phyloP scores from a whole-genome alignment of 2,888 invertebrate species.

The Anthrax anthrax region DNA sequence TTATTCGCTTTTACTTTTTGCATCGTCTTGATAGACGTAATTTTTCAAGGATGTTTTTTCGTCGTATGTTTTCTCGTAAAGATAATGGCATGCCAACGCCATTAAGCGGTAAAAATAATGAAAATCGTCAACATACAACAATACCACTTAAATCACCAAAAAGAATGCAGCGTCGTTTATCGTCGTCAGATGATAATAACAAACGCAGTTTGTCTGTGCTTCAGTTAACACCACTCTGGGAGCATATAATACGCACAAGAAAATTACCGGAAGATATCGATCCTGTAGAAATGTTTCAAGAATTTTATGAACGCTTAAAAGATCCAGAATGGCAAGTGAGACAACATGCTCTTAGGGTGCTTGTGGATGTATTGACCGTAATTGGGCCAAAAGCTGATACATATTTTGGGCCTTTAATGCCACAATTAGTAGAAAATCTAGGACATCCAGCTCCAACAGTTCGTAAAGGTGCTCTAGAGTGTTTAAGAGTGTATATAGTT shows the following conservation, averaged over 20 bases:
- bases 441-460: conserved; percentile 70
- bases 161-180: conserved; percentile 1
- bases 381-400: conserved; percentile 53
- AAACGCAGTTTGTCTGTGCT: conserved; percentile 17
- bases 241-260: conserved; percentile 59
- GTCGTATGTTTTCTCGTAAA: conserved; percentile 27
- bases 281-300: conserved; percentile 49
- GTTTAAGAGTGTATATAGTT: conserved; percentile 55
- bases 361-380: conserved; percentile 64
- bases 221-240: conserved; percentile 65
- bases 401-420: conserved; percentile 46
- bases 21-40: not conserved
- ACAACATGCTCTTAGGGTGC: conserved; percentile 64
- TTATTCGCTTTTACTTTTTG: not conserved
- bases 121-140: conserved; percentile 1
- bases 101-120: not conserved
- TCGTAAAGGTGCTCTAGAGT: conserved; percentile 63
- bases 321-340: conserved; percentile 76
- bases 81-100: conserved; percentile 8
- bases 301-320: conserved; percentile 54
- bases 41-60: conserved; percentile 23
- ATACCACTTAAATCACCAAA: conserved; percentile 4
- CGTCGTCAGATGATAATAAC: not conserved
- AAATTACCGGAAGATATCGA: conserved; percentile 55
- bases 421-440: conserved; percentile 61